Evolutionary conservation across 2,113 vertebrate genomes (phyloP).

Genomic region (Okapia johnstoni): DNA sequence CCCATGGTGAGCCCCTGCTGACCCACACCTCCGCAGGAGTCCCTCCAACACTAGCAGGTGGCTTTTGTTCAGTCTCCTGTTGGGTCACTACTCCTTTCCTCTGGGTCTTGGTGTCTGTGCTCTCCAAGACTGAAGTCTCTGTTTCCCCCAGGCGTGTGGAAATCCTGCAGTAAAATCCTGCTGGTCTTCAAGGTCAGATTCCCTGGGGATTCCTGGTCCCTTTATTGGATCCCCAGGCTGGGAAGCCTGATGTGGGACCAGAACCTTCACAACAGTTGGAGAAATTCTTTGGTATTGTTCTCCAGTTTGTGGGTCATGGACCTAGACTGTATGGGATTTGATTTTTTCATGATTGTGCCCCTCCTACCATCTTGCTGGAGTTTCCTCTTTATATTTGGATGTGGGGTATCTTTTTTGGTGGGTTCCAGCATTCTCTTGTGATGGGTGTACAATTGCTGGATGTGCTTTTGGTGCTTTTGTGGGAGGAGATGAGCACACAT

Average conservation of each 20-base stretch:
- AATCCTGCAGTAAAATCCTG: neutral
- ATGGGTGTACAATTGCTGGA: neutral
- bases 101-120: neutral
- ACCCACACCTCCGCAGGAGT: neutral
- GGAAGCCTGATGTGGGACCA: neutral
- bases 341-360: neutral
- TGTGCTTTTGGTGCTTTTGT: neutral
- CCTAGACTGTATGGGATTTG: neutral
- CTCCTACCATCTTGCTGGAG: rapidly evolving
- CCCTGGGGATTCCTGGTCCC: neutral
- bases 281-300: neutral
- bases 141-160: neutral
- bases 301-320: neutral
- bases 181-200: neutral
- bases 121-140: neutral
- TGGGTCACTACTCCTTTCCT: neutral
- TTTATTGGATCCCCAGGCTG: neutral
- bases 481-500: neutral
- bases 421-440: neutral
- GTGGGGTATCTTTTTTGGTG: neutral
- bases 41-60: neutral
- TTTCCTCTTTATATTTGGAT: neutral
- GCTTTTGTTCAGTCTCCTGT: neutral
- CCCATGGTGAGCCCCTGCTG: neutral
- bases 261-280: neutral